These are phyloP conservation scores for Aquatica leii DNA, from an alignment of 2,888 invertebrate species.

Conservation along the genomic window DNA sequence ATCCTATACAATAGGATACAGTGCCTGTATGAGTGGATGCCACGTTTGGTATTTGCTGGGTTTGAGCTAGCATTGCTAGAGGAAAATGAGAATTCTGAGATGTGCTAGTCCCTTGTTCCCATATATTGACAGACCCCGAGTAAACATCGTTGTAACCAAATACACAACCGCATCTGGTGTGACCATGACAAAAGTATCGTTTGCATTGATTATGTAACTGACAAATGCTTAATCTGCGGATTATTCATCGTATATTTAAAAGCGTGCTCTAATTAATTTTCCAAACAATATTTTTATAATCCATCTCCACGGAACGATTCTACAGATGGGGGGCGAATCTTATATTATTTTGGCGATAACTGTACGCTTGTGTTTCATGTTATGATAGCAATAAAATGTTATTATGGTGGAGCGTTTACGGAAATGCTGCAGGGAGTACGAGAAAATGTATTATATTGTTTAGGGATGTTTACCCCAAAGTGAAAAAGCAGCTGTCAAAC, in stretches of 20 bases:
- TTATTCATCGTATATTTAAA: background rate
- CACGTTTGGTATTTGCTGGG: slow-evolving; percentile 19
- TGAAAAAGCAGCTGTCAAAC: slow-evolving; percentile 46
- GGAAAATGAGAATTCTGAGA: slow-evolving; percentile 23
- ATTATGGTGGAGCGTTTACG: slow-evolving; percentile 41
- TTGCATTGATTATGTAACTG: slow-evolving; percentile 32
- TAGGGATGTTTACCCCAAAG: slow-evolving; percentile 41
- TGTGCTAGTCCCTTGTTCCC: slow-evolving; percentile 27
- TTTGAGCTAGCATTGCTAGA: slow-evolving; percentile 22
- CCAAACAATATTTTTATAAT: slow-evolving; percentile 21
- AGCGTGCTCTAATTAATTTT: slow-evolving; percentile 19
- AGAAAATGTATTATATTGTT: slow-evolving; percentile 39
- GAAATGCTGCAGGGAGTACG: slow-evolving; percentile 38
- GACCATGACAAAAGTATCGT: slow-evolving; percentile 32
- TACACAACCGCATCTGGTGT: slow-evolving; percentile 40
- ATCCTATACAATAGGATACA: slow-evolving; percentile 26
- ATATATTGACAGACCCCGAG: slow-evolving; percentile 43
- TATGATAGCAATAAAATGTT: slow-evolving; percentile 44
- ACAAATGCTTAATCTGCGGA: background rate
- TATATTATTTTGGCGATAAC: slow-evolving; percentile 33
- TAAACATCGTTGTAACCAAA: slow-evolving; percentile 45
- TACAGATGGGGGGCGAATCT: slow-evolving; percentile 19
- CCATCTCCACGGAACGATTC: slow-evolving; percentile 13
- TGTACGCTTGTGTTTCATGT: slow-evolving; percentile 34
- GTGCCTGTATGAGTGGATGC: slow-evolving; percentile 29